phyloP scores from a whole-genome alignment of 2,797 vertebrate genomes.

The Chaetophractus vellerosus region DNA sequence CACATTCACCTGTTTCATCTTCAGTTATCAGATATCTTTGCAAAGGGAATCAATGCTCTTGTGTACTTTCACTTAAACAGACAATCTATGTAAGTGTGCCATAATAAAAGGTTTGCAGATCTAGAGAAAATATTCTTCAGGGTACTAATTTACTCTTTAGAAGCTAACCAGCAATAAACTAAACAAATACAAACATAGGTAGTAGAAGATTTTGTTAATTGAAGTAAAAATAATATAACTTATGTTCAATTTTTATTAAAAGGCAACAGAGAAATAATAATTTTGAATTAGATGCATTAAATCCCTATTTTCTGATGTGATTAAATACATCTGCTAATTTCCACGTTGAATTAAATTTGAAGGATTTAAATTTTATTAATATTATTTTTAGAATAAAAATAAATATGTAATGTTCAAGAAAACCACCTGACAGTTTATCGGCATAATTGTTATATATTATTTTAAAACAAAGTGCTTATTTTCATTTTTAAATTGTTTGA shows the following conservation, averaged over 20 bases:
- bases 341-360: constrained; percentile 21
- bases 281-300: constrained; percentile 47
- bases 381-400: constrained; percentile 5
- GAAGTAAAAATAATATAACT: constrained; percentile 67
- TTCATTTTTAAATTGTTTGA: neutral
- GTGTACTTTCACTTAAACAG: constrained; percentile 22
- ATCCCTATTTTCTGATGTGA: constrained; percentile 68
- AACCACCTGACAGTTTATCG: neutral
- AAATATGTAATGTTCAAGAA: neutral
- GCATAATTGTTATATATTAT: neutral
- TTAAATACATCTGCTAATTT: constrained; percentile 71
- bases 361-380: neutral
- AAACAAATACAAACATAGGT: constrained; percentile 73
- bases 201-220: constrained; percentile 65
- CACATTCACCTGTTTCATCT: neutral
- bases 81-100: constrained; percentile 29
- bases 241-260: constrained; percentile 73
- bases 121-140: constrained; percentile 49
- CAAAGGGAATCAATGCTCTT: constrained; percentile 50
- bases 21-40: constrained; percentile 45
- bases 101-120: constrained; percentile 34
- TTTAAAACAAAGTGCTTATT: neutral
- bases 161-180: constrained; percentile 36
- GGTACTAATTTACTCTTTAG: constrained; percentile 32
- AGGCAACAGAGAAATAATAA: constrained; percentile 69